Percentiles rank a stretch among this genome's conserved stretches.
phyloP scores from a whole-genome alignment of 2,797 vertebrate genomes.

The Coilia nasus region DNA sequence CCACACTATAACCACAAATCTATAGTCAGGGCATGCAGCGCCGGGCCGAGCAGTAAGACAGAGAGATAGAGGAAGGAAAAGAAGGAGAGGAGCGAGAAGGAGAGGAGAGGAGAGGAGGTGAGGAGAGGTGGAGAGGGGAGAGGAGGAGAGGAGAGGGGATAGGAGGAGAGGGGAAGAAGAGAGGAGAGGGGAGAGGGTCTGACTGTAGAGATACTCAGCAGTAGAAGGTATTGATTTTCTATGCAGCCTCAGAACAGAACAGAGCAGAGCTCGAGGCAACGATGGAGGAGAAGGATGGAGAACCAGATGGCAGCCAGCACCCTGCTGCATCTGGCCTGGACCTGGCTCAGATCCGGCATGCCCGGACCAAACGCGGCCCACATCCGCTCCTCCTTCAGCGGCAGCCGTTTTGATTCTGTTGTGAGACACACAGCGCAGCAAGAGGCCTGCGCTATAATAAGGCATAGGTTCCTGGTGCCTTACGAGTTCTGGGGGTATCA shows the following conservation, averaged over 20 bases:
- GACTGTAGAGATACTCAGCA: background rate
- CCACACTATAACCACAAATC: background rate
- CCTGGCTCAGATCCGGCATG: conserved; percentile 34
- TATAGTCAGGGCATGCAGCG: background rate
- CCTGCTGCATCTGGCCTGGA: background rate
- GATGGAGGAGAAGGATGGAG: background rate
- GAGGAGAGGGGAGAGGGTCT: no score
- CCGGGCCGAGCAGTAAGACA: background rate
- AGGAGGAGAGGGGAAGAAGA: no score
- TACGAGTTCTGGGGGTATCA: background rate
- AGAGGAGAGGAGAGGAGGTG: background rate
- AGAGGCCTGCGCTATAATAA: background rate
- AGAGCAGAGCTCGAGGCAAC: background rate
- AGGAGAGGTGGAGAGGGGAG: background rate
- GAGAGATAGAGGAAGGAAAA: background rate
- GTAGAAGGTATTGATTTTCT: conserved; percentile 19
- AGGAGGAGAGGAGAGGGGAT: no score
- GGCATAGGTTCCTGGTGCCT: background rate
- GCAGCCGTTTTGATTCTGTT: background rate
- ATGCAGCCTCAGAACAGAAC: background rate
- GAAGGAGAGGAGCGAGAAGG: background rate
- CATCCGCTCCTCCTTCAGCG: background rate
- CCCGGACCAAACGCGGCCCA: background rate
- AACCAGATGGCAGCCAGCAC: background rate
- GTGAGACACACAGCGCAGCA: conserved; percentile 2